These are phyloP conservation scores for Balanococcus diminutus DNA, from an alignment of 2,888 invertebrate genomes.

Conservation along the genomic window DNA sequence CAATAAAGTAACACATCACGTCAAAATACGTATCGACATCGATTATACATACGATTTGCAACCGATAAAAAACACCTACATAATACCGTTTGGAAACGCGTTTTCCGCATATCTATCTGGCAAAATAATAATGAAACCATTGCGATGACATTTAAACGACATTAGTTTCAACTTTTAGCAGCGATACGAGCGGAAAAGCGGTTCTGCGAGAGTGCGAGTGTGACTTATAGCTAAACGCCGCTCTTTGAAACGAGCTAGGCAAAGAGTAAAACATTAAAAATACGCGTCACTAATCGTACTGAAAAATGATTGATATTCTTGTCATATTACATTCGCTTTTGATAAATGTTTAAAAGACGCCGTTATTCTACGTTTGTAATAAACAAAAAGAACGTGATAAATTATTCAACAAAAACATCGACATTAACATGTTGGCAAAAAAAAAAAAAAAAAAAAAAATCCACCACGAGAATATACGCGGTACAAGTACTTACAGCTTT, in stretches of 20 bases:
- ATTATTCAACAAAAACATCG: conserved; percentile 26
- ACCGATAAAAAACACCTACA: neutral
- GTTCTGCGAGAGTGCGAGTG: too few relatives aligned
- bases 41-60: neutral
- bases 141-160: conserved; percentile 1
- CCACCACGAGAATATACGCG: neutral
- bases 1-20: neutral
- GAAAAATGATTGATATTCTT: conserved; percentile 35
- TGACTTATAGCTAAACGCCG: neutral
- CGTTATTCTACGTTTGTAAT: conserved; percentile 23
- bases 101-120: neutral
- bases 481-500: neutral
- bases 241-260: neutral
- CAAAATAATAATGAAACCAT: neutral
- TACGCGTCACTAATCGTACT: conserved; percentile 37
- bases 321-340: conserved; percentile 38
- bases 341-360: conserved; percentile 35
- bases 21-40: too few relatives aligned
- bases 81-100: neutral
- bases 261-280: conserved; percentile 15
- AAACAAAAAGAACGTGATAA: conserved; percentile 36
- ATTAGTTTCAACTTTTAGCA: neutral
- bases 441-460: too few relatives aligned
- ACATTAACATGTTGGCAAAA: neutral
- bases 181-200: neutral